Percentiles rank a stretch among this genome's conserved stretches.
These are phyloP conservation scores for Vulpes ferrilata DNA, from an alignment of 2,113 vertebrate species.

Conservation along the genomic window DNA sequence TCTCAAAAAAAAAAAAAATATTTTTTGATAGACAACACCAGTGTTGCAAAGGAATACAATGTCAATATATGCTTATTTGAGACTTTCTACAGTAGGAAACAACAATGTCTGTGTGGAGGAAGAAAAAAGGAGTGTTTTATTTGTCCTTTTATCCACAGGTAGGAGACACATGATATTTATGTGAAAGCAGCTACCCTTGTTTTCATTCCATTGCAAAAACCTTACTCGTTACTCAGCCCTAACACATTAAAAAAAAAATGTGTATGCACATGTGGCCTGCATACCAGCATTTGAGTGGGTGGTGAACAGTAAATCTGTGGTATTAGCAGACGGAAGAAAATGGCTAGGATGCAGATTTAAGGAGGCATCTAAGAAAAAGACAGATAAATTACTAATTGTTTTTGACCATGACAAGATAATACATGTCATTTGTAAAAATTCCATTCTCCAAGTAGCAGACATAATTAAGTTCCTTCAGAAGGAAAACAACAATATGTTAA, in stretches of 20 bases:
- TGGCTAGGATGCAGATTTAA: not conserved
- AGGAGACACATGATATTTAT: slow-evolving; percentile 49
- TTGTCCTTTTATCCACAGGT: slow-evolving; percentile 59
- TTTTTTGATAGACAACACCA: not conserved
- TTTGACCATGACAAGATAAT: not conserved
- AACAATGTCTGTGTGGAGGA: slow-evolving; percentile 24
- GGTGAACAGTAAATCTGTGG: not conserved
- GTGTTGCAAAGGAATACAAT: not conserved
- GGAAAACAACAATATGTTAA: not conserved
- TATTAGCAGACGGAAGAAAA: slow-evolving; percentile 27
- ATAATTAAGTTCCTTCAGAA: not conserved
- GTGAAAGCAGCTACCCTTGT: not conserved
- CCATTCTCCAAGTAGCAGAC: not conserved
- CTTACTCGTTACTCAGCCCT: not conserved
- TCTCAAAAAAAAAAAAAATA: not conserved
- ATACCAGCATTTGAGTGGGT: not conserved
- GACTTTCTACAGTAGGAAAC: slow-evolving; percentile 65
- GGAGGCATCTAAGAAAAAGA: not conserved
- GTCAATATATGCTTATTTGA: not conserved
- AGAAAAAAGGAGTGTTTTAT: not conserved
- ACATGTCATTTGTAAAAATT: not conserved
- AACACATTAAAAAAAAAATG: not conserved
- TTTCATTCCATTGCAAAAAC: not conserved
- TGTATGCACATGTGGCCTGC: not conserved
- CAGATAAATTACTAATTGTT: not conserved